Conservation (phyloP, 2,888 invertebrate genomes). For the Rhaphigaster nebulosa region DNA sequence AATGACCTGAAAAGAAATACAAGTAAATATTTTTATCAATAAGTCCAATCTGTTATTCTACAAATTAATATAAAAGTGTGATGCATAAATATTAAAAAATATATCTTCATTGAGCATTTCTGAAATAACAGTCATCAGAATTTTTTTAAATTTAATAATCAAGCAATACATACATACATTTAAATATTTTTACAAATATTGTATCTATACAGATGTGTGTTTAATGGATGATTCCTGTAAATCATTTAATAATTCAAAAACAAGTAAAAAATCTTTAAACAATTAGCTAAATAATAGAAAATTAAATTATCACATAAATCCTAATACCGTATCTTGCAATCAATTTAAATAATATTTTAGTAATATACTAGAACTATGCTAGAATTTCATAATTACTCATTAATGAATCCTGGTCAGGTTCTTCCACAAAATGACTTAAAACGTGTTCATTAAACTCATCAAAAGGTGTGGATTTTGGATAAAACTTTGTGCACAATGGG, state of each 20-base stretch:
- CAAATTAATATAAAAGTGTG: not conserved
- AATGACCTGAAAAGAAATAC: not conserved
- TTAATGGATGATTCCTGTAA: not conserved
- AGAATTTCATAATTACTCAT: slow-evolving; percentile 62
- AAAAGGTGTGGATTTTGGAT: slow-evolving; percentile 72
- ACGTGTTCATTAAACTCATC: slow-evolving; percentile 82
- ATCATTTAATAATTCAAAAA: not conserved
- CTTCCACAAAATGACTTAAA: slow-evolving; percentile 79
- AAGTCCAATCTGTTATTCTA: not conserved
- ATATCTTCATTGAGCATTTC: not conserved
- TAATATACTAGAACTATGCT: slow-evolving; percentile 54
- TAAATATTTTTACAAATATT: not conserved
- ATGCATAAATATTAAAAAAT: not conserved
- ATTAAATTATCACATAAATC: not conserved
- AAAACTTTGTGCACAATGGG: slow-evolving; percentile 81
- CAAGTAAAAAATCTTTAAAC: not conserved
- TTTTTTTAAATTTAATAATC: not conserved
- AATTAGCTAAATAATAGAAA: not conserved
- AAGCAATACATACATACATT: not conserved
- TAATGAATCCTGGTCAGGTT: slow-evolving; percentile 64
- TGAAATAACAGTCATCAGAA: not conserved
- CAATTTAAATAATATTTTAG: not conserved
- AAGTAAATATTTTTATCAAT: not conserved
- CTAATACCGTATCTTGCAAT: not conserved
- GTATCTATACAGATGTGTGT: not conserved